Conservation (phyloP, 2,888 invertebrate species). For the Trachelus iudaicus region DNA sequence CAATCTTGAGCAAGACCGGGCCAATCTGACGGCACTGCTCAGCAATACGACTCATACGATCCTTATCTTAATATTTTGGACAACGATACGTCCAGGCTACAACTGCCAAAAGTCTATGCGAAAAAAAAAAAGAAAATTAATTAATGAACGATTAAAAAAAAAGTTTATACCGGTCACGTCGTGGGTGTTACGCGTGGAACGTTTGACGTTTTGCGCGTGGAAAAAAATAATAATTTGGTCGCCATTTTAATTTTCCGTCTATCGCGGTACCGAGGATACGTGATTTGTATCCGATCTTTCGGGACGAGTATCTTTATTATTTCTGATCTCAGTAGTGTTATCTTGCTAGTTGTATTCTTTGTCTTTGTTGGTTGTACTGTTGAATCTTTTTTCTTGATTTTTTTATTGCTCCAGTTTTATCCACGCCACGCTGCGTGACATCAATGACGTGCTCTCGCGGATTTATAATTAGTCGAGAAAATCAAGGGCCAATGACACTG, state of each 20-base stretch:
- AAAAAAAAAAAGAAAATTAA: constrained; percentile 23
- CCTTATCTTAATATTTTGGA: constrained; percentile 45
- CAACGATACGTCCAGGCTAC: constrained; percentile 51
- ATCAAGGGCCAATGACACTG: constrained; percentile 28
- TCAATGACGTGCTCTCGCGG: constrained; percentile 6
- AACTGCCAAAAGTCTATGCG: constrained; percentile 47
- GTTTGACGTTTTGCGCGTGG: neutral
- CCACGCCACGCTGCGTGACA: neutral
- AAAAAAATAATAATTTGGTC: neutral
- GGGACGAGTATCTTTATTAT: too few species aligned
- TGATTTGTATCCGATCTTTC: too few species aligned
- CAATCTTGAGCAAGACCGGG: neutral
- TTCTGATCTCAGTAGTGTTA: neutral
- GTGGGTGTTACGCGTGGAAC: constrained; percentile 29
- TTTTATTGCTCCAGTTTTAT: neutral
- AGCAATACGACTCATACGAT: constrained; percentile 21
- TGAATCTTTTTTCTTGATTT: neutral
- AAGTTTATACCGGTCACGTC: constrained; percentile 25
- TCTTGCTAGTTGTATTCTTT: neutral
- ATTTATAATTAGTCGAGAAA: constrained; percentile 19
- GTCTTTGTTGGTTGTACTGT: neutral
- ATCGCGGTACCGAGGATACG: too few species aligned
- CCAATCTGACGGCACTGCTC: constrained; percentile 17
- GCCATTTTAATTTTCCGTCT: neutral
- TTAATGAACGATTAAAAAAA: neutral